Conservation (phyloP, 1,140 invertebrate species). For the Nixonia krombeini region DNA sequence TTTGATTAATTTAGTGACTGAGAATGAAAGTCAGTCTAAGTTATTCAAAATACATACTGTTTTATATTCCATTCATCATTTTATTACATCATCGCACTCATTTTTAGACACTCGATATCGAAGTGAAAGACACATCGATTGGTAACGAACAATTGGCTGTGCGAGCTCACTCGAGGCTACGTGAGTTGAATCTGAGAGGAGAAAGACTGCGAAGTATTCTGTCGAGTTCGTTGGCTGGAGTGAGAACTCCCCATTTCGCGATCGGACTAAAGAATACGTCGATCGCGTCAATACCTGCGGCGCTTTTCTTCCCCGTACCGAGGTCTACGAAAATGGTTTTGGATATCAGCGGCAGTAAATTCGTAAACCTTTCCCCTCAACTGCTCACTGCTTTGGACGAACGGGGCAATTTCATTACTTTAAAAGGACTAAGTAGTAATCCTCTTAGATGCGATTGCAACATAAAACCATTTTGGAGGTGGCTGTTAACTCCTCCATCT, state of each 20-base stretch:
- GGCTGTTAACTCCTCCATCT: too few relatives aligned
- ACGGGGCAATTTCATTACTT: constrained; percentile 79
- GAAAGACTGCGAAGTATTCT: constrained; percentile 82
- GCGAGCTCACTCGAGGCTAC: constrained; percentile 83
- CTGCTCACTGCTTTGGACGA: constrained; percentile 86
- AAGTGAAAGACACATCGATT: constrained; percentile 87
- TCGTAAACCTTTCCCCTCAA: constrained; percentile 82
- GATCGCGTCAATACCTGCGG: constrained; percentile 80
- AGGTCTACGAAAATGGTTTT: constrained; percentile 85
- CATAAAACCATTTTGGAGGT: constrained; percentile 81
- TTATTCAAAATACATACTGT: too few relatives aligned
- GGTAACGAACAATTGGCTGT: constrained; percentile 86
- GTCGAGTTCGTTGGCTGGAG: constrained; percentile 85
- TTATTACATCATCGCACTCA: not conserved
- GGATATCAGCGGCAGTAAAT: constrained; percentile 83
- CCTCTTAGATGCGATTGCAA: constrained; percentile 90
- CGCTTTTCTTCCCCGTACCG: constrained; percentile 89
- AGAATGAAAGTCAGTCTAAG: too few relatives aligned
- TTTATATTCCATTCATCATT: too few relatives aligned
- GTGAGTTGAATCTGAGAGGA: constrained; percentile 82
- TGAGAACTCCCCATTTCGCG: constrained; percentile 79
- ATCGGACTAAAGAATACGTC: constrained; percentile 86
- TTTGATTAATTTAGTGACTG: not conserved
- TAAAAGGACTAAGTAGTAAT: constrained; percentile 82
- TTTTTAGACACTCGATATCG: constrained; percentile 78